Base-by-base conservation (phyloP, 2,888 invertebrate species). In the Caradrina clavipalpis region DNA sequence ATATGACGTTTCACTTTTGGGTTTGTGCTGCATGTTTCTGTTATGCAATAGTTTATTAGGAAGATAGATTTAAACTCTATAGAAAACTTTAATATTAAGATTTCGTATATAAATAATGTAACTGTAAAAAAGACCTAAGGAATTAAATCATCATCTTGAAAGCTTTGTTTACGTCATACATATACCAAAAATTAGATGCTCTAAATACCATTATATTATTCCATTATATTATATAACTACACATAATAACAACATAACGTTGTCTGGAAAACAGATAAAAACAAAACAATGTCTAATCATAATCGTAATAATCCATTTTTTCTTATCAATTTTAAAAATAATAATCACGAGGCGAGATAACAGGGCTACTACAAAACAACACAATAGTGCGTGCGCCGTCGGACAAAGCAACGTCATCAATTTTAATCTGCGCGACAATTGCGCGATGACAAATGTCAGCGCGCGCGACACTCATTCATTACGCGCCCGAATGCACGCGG, bases 381-480 rank as follows among this genome's bases (percentile, higher is more conserved):
- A 94, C 91, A 94, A 92, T 89, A 85, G 90, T 85, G 86, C 90
- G 86, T 89, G 92, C 91, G 92, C 88, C 87, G 78, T 87, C 84
- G 89, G 90, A 94, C 94, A 94, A 95, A 93, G 94, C 92, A 90
- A 92, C 93, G 94, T 96, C 96, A 95, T 96, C 95, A 96, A 95
- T 96, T 95, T 95, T 95, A 96, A 96, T 96, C 95, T 94, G 92
- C 83, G 90, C 94, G 93, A 95, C 95, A 95, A 95, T 95, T 95
- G 95, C 94, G 88, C 95, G 94, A 93, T 95, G 96, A 95, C 95
- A 95, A 95, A 96, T 95, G 95, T 95, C 95, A 95, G 84, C 87
- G 88, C 80, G 91, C 92, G 91, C 92, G 91, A 90, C 92, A 93
- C 93, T 92, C 95, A 95, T 95, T 95, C 93, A 95, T 95, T 92